A percentile compares a stretch with the other conserved stretches of the same genome.
phyloP scores from a whole-genome alignment of 1,140 invertebrate genomes.

The Papilio dardanus region DNA sequence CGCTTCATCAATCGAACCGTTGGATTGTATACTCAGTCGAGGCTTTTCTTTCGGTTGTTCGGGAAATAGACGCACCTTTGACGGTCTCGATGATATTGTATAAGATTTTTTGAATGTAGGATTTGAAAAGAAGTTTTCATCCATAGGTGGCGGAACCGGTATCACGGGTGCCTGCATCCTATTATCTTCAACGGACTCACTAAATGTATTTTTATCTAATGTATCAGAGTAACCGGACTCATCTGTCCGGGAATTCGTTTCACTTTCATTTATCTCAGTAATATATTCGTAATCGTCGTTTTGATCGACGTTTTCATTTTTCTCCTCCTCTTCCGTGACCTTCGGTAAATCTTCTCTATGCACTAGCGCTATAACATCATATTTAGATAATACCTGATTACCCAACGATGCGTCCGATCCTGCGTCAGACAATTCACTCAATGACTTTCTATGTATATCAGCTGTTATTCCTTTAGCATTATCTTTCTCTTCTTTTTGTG shows the following conservation, averaged over 20 bases:
- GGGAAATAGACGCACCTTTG: constrained; percentile 45
- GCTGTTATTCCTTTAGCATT: constrained; percentile 43
- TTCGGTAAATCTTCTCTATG: constrained; percentile 75
- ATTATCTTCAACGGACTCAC: constrained; percentile 61
- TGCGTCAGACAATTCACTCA: constrained; percentile 72
- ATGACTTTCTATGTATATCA: constrained; percentile 64
- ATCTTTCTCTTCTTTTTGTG: constrained; percentile 52
- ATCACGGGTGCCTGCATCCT: constrained; percentile 59
- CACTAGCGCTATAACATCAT: constrained; percentile 77
- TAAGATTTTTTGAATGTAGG: constrained; percentile 68
- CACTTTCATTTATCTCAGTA: constrained; percentile 68
- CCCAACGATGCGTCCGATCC: constrained; percentile 74
- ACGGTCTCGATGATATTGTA: constrained; percentile 57
- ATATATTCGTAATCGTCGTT: constrained; percentile 57
- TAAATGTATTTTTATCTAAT: constrained; percentile 61
- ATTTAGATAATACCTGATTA: constrained; percentile 77
- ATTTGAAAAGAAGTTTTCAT: constrained; percentile 67
- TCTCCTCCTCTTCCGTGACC: constrained; percentile 69
- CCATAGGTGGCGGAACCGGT: constrained; percentile 68
- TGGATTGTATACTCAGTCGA: constrained; percentile 67
- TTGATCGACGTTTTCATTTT: constrained; percentile 48
- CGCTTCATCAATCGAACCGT: constrained; percentile 60
- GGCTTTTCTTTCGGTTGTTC: constrained; percentile 57
- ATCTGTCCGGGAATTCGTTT: constrained; percentile 71
- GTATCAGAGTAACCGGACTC: constrained; percentile 78